These are phyloP conservation scores for Cerastis rubricosa DNA, from an alignment of 2,888 invertebrate species.

Conservation along the genomic window DNA sequence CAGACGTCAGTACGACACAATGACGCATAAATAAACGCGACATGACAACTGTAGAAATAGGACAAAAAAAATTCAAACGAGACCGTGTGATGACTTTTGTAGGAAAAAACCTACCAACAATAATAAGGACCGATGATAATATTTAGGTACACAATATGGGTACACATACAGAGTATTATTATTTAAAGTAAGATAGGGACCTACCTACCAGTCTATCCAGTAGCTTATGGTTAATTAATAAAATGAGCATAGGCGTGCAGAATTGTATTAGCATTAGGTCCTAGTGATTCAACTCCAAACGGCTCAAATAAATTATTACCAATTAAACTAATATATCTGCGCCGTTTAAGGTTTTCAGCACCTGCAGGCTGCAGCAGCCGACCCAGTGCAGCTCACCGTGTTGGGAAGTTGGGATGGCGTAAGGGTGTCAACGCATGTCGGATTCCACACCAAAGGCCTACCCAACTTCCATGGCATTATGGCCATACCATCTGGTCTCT, in stretches of 20 bases:
- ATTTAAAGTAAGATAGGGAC: background rate
- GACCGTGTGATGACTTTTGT: constrained; percentile 14
- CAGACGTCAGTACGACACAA: constrained; percentile 54
- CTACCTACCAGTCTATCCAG: background rate
- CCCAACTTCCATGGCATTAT: too few species aligned
- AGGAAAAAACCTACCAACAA: constrained; percentile 4
- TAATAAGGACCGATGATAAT: background rate
- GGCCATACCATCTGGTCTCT: too few species aligned
- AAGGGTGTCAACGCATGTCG: too few species aligned
- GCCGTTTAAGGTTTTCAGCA: too few species aligned
- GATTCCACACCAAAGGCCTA: too few species aligned
- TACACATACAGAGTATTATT: background rate
- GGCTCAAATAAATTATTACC: too few species aligned
- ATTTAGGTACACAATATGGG: background rate
- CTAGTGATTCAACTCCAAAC: too few species aligned
- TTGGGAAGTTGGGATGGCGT: too few species aligned
- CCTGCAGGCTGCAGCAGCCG: too few species aligned
- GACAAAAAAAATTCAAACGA: constrained; percentile 9
- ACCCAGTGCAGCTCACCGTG: too few species aligned
- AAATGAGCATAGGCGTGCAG: background rate
- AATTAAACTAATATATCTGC: too few species aligned
- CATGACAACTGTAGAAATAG: constrained; percentile 19
- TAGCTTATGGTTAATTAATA: background rate
- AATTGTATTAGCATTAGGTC: background rate
- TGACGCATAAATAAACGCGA: constrained; percentile 48